Evolutionary conservation across 2,797 vertebrate genomes (phyloP).

Genomic region (Lacerta bilineata): DNA sequence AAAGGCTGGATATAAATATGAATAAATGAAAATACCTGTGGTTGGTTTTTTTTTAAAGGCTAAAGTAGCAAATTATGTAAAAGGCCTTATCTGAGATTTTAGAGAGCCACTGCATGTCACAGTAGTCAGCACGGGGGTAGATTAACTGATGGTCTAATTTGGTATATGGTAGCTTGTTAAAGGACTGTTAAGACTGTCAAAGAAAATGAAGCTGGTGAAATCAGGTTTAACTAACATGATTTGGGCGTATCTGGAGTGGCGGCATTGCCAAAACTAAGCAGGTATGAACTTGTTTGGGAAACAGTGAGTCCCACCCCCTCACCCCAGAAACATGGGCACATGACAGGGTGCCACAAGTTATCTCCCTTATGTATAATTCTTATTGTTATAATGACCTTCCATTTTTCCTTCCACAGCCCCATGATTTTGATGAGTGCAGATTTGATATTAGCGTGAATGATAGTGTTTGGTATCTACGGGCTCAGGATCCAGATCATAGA

Average conservation of each 20-base stretch:
- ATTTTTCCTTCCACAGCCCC: slow-evolving; percentile 82
- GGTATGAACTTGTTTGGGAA: background rate
- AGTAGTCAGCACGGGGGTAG: background rate
- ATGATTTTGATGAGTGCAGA: slow-evolving; percentile 96
- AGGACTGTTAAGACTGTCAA: background rate
- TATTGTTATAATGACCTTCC: slow-evolving; percentile 50
- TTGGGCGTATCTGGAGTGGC: background rate
- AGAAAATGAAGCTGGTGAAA: slow-evolving; percentile 5
- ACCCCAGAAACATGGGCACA: slow-evolving; percentile 3
- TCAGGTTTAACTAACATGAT: background rate
- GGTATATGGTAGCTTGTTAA: background rate
- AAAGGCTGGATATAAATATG: no score
- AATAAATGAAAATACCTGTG: no score
- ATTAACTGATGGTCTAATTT: no score
- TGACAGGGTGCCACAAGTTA: background rate
- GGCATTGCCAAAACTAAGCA: background rate
- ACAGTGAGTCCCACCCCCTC: background rate
- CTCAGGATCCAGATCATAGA: slow-evolving; percentile 91
- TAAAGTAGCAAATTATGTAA: background rate
- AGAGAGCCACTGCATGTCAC: background rate
- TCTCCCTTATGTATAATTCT: slow-evolving; percentile 40
- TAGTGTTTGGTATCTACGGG: slow-evolving; percentile 96
- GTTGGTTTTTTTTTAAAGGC: no score
- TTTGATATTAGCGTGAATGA: slow-evolving; percentile 96
- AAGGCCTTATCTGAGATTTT: background rate